Percentiles rank a stretch among this genome's conserved stretches.
These are phyloP conservation scores for Podarcis muralis DNA, from an alignment of 2,113 vertebrate genomes.

Conservation along the genomic window DNA sequence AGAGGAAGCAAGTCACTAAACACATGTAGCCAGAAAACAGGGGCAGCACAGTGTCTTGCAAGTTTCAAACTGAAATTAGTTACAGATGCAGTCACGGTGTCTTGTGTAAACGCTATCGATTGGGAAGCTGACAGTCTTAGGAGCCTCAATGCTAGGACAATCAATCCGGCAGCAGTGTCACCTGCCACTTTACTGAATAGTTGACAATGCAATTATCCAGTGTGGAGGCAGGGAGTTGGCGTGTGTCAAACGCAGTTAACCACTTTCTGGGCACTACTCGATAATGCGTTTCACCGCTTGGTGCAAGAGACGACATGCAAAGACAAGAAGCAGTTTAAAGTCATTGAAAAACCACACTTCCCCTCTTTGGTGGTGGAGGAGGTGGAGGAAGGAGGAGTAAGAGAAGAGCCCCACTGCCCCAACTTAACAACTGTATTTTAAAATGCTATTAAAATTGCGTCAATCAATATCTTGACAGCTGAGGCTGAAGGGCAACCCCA, in stretches of 20 bases:
- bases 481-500: conserved; percentile 60
- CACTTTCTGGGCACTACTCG: conserved; percentile 79
- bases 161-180: conserved; percentile 84
- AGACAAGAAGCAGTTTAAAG: conserved; percentile 77
- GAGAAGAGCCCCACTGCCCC: conserved; percentile 52
- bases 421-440: conserved; percentile 79
- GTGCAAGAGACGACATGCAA: conserved; percentile 65
- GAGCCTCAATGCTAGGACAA: conserved; percentile 77
- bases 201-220: conserved; percentile 90
- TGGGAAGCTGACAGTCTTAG: conserved; percentile 83
- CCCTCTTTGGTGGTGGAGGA: conserved; percentile 34
- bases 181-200: conserved; percentile 87
- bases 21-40: conserved; percentile 42
- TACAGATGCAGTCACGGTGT: conserved; percentile 84
- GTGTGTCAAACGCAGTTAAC: conserved; percentile 88
- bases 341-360: conserved; percentile 72
- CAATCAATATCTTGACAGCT: conserved; percentile 61
- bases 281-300: conserved; percentile 76
- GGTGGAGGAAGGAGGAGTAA: neutral
- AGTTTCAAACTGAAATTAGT: conserved; percentile 86
- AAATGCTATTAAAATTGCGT: conserved; percentile 74
- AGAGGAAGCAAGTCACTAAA: conserved; percentile 48
- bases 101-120: conserved; percentile 88
- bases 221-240: conserved; percentile 87
- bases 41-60: conserved; percentile 55